Evolutionary conservation across 2,113 vertebrate species (phyloP), one percentile per base, ranked within the genome.

Genomic region (Dunckerocampus dactyliophorus): DNA sequence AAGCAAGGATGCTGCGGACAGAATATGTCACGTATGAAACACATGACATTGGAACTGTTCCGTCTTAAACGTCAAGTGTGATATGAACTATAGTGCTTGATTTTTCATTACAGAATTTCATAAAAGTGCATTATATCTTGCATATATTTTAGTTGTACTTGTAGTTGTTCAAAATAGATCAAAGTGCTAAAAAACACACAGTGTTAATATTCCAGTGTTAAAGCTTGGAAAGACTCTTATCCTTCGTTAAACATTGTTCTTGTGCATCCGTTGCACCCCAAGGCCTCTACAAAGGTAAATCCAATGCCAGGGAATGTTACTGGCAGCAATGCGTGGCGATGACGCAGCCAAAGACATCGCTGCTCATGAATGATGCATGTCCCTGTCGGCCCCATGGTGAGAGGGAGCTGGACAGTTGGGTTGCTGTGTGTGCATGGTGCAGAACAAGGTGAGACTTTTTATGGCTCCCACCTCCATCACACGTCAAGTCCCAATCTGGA

Each of bases 351-450:
- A 87, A 85, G 74, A 75, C 76, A 77, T 76, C 76, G 74, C 69
- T 8, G 71, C 79, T 87, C 79, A 85, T 88, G 79, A 87, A 88
- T 86, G 81, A 87, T 87, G 77, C 69, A 87, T 85, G 67, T 70
- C 71, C 70, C 79, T 50, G 56, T 61, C 20, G 43, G 77, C 70
- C 63, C 77, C 78, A 76, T 64, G 72, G 76, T 74, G 77, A 83
- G 79, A 74, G 71, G 71, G 66, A 72, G 55, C 19, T 42, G 76
- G 80, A 84, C 79, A 85, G 82, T 78, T 78, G 79, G 75, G 71
- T 53, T 76, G 79, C 74, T 79, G 80, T 81, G 81, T 85, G 86
- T 74, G 84, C 84, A 86, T 85, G 87, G 82, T 88, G 86, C 87
- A 89, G 85, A 89, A 89, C 85, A 86, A 86, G 87, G 83, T 87